These are phyloP conservation scores for Myrmecophaga tridactyla DNA, from an alignment of 2,113 vertebrate genomes.

Conservation along the genomic window DNA sequence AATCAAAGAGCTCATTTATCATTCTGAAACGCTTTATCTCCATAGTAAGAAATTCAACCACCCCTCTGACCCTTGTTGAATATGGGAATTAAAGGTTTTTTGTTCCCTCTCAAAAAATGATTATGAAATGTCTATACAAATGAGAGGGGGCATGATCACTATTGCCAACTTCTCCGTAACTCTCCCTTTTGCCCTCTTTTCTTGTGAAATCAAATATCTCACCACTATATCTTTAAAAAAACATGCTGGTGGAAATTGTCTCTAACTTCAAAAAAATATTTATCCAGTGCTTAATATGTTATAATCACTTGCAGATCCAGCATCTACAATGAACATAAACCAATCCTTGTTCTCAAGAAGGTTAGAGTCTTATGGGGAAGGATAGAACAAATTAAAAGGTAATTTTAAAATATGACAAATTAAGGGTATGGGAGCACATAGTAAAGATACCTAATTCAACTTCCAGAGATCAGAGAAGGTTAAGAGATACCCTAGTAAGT, in stretches of 20 bases:
- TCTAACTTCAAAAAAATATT: not conserved
- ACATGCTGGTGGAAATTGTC: not conserved
- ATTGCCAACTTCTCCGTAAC: not conserved
- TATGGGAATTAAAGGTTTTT: not conserved
- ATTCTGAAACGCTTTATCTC: not conserved
- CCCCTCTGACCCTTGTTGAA: not conserved
- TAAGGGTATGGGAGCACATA: not conserved
- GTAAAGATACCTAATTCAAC: conserved; percentile 12
- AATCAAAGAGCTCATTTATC: not conserved
- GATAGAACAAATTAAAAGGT: not conserved
- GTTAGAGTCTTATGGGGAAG: not conserved
- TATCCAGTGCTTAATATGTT: not conserved
- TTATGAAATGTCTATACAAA: not conserved
- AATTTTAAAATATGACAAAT: not conserved
- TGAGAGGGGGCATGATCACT: not conserved
- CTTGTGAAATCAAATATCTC: not conserved
- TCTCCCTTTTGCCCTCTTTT: not conserved
- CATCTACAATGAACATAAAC: not conserved
- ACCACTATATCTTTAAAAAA: not conserved
- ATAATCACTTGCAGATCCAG: not conserved
- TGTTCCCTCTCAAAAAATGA: not conserved
- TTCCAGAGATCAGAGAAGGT: not conserved
- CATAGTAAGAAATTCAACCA: not conserved
- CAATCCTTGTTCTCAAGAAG: not conserved
- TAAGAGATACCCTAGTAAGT: conserved; percentile 20